These are phyloP conservation scores for Lagenorhynchus albirostris DNA, from an alignment of 2,113 vertebrate species.

Conservation along the genomic window DNA sequence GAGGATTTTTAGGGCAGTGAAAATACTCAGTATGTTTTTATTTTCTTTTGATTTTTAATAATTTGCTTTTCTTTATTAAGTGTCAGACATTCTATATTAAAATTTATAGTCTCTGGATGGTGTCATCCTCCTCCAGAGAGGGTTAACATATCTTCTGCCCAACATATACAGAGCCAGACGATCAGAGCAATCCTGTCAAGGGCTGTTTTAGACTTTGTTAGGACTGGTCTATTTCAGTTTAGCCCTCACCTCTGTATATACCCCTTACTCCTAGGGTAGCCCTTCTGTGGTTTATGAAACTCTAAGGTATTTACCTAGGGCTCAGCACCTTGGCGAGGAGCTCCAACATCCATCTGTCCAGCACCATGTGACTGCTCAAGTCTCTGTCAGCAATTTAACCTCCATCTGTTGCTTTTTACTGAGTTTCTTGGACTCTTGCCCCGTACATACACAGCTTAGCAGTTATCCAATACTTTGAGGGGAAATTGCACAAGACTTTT, in stretches of 20 bases:
- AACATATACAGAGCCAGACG: neutral
- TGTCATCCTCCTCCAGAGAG: neutral
- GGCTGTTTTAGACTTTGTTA: neutral
- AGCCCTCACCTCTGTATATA: neutral
- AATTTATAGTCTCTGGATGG: neutral
- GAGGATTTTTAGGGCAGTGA: neutral
- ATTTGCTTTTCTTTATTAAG: neutral
- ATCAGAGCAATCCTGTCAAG: neutral
- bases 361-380: neutral
- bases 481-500: neutral
- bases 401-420: neutral
- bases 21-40: neutral
- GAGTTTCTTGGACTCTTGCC: neutral
- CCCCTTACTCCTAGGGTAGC: neutral
- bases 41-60: neutral
- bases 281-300: neutral
- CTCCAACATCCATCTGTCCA: neutral
- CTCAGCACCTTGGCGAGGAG: neutral
- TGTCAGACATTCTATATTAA: neutral
- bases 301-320: neutral
- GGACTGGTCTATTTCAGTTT: neutral
- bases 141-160: neutral
- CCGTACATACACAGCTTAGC: neutral
- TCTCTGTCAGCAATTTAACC: neutral
- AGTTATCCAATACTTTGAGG: neutral